These are phyloP conservation scores for Stigmatopora nigra DNA, from an alignment of 2,113 vertebrate species.

Conservation along the genomic window DNA sequence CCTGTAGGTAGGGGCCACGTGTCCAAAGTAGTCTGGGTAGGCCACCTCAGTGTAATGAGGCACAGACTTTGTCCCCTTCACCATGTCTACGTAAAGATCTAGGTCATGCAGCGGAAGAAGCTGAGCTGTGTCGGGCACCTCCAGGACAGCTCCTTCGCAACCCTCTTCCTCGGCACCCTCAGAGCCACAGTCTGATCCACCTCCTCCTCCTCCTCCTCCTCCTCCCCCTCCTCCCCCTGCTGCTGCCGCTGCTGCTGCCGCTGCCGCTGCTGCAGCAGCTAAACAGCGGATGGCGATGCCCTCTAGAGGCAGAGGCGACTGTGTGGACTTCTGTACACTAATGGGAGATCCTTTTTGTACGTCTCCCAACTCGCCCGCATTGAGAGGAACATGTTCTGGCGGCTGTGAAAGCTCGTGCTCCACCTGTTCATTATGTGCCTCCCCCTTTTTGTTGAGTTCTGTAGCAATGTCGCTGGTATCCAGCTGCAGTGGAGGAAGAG, in stretches of 20 bases:
- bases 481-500: slow-evolving; percentile 53
- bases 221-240: too few relatives aligned
- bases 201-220: too few relatives aligned
- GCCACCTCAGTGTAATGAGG: slow-evolving; percentile 90
- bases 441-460: slow-evolving; percentile 55
- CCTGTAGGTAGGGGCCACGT: slow-evolving; percentile 82
- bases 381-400: slow-evolving; percentile 69
- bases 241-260: slow-evolving; percentile 41
- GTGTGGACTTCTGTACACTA: slow-evolving; percentile 42
- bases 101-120: slow-evolving; percentile 84
- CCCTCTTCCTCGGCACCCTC: slow-evolving; percentile 82
- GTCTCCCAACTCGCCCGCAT: slow-evolving; percentile 68
- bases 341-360: slow-evolving; percentile 42
- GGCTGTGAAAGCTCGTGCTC: slow-evolving; percentile 76
- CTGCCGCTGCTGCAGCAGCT: slow-evolving; percentile 33
- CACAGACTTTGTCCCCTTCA: slow-evolving; percentile 85
- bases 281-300: slow-evolving; percentile 45
- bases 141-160: slow-evolving; percentile 70
- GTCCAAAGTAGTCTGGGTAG: slow-evolving; percentile 97
- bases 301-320: slow-evolving; percentile 53
- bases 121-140: slow-evolving; percentile 73
- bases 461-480: slow-evolving; percentile 59
- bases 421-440: slow-evolving; percentile 45
- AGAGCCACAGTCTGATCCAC: slow-evolving; percentile 66
- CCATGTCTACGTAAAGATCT: slow-evolving; percentile 90